Evolutionary conservation across 2,113 vertebrate species (phyloP), one percentile per base, ranked within the genome.

Genomic region (Pimephales promelas): DNA sequence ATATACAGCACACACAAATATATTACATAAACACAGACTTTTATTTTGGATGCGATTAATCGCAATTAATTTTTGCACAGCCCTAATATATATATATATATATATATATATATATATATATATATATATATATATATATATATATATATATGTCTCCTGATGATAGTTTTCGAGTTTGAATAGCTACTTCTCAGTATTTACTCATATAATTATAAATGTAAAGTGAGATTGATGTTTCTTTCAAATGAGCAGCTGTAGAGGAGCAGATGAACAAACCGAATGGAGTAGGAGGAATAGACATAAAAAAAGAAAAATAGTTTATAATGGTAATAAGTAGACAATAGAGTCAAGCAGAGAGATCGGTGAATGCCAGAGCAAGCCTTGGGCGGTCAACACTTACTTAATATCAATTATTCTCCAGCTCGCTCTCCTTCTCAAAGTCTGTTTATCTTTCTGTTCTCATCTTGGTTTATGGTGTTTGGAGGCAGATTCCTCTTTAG

Each of bases 331-430:
- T 68, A 68, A 40, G 72, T 49, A 64, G 57, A 40, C 11, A 70
- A 59, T 56, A 24, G 24, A 72, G 49, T 82, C 34, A 64, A 77
- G 73, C 26, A 4, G 24, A 78, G 34, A 66, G 47, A 57, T 52
- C n/a, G 5, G 71, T 74, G 31, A 84, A 84, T 49, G 40, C 70
- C 80, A 82, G 28, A 71, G 49, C 31, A 61, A 72, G 68, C 40
- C 70, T 74, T 5, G 7, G 70, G 81, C 36, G 11, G 14, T 83
- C 14, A 34, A 61, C 40, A 49, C 40, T 59, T n/a, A 62, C 54
- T 47, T 47, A 74, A 20, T 74, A 61, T 82, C 24, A 74, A 47
- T 82, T 43, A 61, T 73, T 72, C 24, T 59, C 52, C 49, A 43
- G 7, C 47, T 77, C n/a, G 6, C 31, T 78, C 61, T 78, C 82